Conservation (phyloP, 2,888 invertebrate species). For the Trissolcus brochymenae region DNA sequence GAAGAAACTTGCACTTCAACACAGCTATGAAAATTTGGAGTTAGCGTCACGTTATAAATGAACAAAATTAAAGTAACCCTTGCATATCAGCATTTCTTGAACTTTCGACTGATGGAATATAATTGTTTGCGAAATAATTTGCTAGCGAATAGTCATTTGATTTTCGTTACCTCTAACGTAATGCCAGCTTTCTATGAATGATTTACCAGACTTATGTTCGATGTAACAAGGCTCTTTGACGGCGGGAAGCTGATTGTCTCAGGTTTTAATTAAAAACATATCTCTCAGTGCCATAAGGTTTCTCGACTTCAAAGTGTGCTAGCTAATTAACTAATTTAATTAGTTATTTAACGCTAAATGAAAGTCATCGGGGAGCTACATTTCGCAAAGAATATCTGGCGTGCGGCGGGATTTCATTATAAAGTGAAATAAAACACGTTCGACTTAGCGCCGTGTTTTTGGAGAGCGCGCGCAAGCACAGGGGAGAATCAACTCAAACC, state of each 20-base stretch:
- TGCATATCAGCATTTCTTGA: no score
- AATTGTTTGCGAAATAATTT: no score
- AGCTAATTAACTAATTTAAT: slow-evolving; percentile 53
- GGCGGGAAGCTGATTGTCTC: slow-evolving; percentile 28
- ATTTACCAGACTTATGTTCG: no score
- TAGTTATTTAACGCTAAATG: slow-evolving; percentile 48
- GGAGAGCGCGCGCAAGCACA: background rate
- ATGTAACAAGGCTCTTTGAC: background rate
- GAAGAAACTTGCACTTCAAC: no score
- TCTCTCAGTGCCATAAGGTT: slow-evolving; percentile 36
- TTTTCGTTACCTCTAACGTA: no score
- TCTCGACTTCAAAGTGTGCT: slow-evolving; percentile 29
- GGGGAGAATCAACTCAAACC: slow-evolving; percentile 1
- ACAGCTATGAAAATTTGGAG: no score
- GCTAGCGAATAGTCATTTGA: no score
- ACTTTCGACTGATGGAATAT: no score
- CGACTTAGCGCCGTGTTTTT: slow-evolving; percentile 17
- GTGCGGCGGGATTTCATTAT: slow-evolving; percentile 36
- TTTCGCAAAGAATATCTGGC: slow-evolving; percentile 36
- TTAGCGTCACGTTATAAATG: no score
- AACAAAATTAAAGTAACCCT: no score
- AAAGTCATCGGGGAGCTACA: slow-evolving; percentile 44
- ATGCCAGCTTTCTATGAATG: no score
- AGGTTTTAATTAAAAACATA: slow-evolving; percentile 48
- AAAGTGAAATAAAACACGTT: slow-evolving; percentile 40